These are phyloP conservation scores for Drosophila repletoides DNA, from an alignment of 1,140 invertebrate genomes.

Conservation along the genomic window DNA sequence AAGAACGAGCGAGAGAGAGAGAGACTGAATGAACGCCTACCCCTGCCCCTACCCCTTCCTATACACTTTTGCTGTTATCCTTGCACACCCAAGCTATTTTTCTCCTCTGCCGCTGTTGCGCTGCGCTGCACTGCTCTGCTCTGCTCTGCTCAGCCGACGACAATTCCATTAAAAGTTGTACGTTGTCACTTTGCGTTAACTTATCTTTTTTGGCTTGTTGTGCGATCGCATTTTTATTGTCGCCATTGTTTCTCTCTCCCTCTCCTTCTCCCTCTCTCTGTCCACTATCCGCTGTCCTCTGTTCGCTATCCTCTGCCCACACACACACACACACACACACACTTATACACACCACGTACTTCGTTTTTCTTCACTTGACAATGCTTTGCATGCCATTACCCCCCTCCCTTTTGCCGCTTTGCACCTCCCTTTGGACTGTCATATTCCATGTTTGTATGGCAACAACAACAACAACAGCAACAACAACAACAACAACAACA, in stretches of 20 bases:
- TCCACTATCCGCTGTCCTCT: slow-evolving; percentile 1
- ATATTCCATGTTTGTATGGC: slow-evolving; percentile 79
- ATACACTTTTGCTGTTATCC: slow-evolving; percentile 26
- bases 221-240: slow-evolving; percentile 81
- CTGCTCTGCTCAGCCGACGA: slow-evolving; percentile 47
- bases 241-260: slow-evolving; percentile 65
- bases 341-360: slow-evolving; percentile 27
- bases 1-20: too few species aligned
- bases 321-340: slow-evolving; percentile 38
- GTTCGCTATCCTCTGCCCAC: slow-evolving; percentile 43
- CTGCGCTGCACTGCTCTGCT: slow-evolving; percentile 1
- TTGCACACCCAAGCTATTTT: slow-evolving; percentile 15
- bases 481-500: too few species aligned
- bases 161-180: slow-evolving; percentile 81
- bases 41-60: too few species aligned
- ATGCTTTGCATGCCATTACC: slow-evolving; percentile 65
- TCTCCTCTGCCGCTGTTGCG: not conserved
- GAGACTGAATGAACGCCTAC: too few species aligned
- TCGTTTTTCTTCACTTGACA: slow-evolving; percentile 75
- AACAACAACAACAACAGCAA: too few species aligned
- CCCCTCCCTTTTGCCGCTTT: not conserved
- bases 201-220: slow-evolving; percentile 79
- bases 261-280: slow-evolving; percentile 8
- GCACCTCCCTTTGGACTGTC: slow-evolving; percentile 47
- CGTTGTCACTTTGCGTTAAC: slow-evolving; percentile 80